Conservation (phyloP, 2,888 invertebrate genomes). For the Reticulitermes lucifugus region DNA sequence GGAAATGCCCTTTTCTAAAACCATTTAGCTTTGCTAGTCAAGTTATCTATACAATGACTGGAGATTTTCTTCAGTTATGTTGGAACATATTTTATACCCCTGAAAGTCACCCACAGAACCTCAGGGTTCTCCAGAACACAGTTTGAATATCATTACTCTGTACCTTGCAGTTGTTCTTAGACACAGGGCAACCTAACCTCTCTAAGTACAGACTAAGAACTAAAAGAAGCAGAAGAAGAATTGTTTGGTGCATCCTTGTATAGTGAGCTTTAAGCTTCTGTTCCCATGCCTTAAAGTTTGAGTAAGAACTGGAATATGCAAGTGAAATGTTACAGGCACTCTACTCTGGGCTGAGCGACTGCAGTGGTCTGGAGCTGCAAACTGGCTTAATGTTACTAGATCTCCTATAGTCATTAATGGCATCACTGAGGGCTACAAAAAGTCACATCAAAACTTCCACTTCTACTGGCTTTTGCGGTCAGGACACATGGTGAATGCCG, state of each 20-base stretch:
- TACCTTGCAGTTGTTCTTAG: too few species aligned
- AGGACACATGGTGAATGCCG: constrained; percentile 78
- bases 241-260: background rate
- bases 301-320: background rate
- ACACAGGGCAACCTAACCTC: too few species aligned
- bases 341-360: constrained; percentile 80
- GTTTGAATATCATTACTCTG: too few species aligned
- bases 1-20: too few species aligned
- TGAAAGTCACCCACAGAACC: too few species aligned
- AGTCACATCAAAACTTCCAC: constrained; percentile 74
- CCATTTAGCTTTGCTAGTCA: too few species aligned
- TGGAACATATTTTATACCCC: too few species aligned
- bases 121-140: too few species aligned
- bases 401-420: constrained; percentile 71
- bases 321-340: constrained; percentile 68
- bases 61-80: background rate
- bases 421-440: constrained; percentile 78
- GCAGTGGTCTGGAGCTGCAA: constrained; percentile 71
- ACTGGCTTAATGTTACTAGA: constrained; percentile 70
- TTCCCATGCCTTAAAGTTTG: background rate
- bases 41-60: background rate
- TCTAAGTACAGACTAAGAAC: too few species aligned
- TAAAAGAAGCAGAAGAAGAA: too few species aligned
- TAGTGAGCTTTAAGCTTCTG: background rate
- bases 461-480: constrained; percentile 84